Evolutionary conservation across 2,888 invertebrate species (phyloP).

Genomic region (Cordilura impudica): DNA sequence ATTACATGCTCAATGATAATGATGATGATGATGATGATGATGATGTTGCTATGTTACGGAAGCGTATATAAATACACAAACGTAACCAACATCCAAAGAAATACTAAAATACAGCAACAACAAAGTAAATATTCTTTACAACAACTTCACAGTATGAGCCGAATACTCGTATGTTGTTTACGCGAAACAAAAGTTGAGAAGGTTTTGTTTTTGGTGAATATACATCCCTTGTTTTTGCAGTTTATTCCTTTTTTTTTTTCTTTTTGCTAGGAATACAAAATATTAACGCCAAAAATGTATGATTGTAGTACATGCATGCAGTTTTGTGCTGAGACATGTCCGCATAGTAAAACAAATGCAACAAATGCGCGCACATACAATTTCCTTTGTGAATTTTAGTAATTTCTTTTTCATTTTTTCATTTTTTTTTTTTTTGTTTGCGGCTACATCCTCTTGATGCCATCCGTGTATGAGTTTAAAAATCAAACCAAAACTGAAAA

Average conservation of each 20-base stretch:
- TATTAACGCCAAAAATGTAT: conserved; percentile 5
- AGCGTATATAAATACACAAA: conserved; percentile 64
- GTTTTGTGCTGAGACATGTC: conserved; percentile 11
- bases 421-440: conserved; percentile 4
- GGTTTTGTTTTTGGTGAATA: conserved; percentile 9
- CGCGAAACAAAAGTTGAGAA: background rate
- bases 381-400: conserved; percentile 50
- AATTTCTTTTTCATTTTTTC: conserved; percentile 29
- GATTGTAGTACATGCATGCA: conserved; percentile 22
- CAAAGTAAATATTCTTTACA: conserved; percentile 52
- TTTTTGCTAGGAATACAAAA: conserved; percentile 32
- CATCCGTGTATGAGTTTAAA: conserved; percentile 34
- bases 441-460: conserved; percentile 27
- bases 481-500: conserved; percentile 62
- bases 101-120: conserved; percentile 20
- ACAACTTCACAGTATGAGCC: conserved; percentile 54
- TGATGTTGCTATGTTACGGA: conserved; percentile 60
- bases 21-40: conserved; percentile 25
- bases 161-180: conserved; percentile 34
- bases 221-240: conserved; percentile 33
- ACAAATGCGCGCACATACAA: conserved; percentile 56
- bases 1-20: conserved; percentile 52
- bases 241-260: conserved; percentile 6
- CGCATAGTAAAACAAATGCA: conserved; percentile 45
- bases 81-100: conserved; percentile 58